A percentile compares a stretch with the other conserved stretches of the same genome.
phyloP scores from a whole-genome alignment of 1,140 invertebrate genomes.

The Aphidius gifuensis region DNA sequence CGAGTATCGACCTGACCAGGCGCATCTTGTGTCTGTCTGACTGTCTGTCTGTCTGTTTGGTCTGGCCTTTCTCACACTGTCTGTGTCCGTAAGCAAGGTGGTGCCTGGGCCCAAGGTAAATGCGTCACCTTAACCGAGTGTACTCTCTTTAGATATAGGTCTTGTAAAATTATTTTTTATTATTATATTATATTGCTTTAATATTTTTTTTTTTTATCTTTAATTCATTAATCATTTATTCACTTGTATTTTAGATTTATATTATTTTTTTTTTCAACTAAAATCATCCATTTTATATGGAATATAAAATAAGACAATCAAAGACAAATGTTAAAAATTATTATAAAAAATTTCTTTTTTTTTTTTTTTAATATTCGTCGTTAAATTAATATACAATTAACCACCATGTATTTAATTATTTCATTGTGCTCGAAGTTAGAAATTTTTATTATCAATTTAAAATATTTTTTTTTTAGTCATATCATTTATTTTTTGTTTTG shows the following conservation, averaged over 20 bases:
- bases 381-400: background rate
- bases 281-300: background rate
- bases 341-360: no score
- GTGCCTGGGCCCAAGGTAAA: slow-evolving; percentile 58
- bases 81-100: slow-evolving; percentile 56
- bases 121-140: slow-evolving; percentile 58
- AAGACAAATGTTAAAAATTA: background rate
- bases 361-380: no score
- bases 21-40: slow-evolving; percentile 48
- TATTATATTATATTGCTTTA: background rate
- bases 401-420: background rate
- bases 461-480: background rate
- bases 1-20: slow-evolving; percentile 43
- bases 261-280: background rate
- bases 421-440: slow-evolving; percentile 53
- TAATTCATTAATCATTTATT: no score
- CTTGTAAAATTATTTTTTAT: slow-evolving; percentile 33
- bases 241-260: background rate
- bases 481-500: slow-evolving; percentile 17
- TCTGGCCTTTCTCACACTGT: slow-evolving; percentile 55
- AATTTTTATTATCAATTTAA: slow-evolving; percentile 23
- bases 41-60: slow-evolving; percentile 48
- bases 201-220: background rate
- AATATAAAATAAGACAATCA: no score
- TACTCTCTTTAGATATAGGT: slow-evolving; percentile 53